These are phyloP conservation scores for Garra rufa DNA, from an alignment of 2,113 vertebrate genomes.

Conservation along the genomic window DNA sequence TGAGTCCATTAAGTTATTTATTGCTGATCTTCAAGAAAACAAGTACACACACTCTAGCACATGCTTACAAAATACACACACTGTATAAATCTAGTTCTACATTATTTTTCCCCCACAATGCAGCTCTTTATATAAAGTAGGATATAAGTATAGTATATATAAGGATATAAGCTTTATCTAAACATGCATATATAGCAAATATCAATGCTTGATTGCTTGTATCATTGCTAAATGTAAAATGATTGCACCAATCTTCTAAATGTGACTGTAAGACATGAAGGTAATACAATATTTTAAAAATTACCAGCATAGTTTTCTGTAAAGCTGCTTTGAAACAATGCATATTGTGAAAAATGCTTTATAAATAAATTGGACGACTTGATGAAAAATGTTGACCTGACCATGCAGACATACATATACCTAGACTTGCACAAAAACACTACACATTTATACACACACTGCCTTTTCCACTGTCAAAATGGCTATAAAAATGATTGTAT, in stretches of 20 bases:
- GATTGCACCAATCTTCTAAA: too few species aligned
- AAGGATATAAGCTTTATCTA: too few species aligned
- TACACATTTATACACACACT: neutral
- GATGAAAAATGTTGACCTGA: neutral
- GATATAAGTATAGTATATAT: too few species aligned
- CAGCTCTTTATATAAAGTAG: too few species aligned
- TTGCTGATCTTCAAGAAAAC: neutral
- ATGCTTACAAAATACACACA: neutral
- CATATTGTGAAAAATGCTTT: too few species aligned
- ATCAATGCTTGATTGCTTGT: too few species aligned
- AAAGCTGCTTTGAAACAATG: neutral
- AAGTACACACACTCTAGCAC: neutral
- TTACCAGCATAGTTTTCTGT: too few species aligned
- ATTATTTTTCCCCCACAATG: neutral
- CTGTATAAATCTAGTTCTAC: neutral
- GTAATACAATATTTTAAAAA: too few species aligned
- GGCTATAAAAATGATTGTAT: neutral
- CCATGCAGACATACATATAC: neutral
- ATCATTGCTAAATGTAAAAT: too few species aligned
- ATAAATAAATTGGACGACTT: neutral
- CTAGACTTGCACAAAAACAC: neutral
- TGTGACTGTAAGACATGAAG: too few species aligned
- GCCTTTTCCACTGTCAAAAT: constrained; percentile 16
- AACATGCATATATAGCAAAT: too few species aligned
- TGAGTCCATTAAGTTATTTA: constrained; percentile 6